Base-by-base conservation (phyloP, 2,113 vertebrate genomes). In the Maccullochella peelii region DNA sequence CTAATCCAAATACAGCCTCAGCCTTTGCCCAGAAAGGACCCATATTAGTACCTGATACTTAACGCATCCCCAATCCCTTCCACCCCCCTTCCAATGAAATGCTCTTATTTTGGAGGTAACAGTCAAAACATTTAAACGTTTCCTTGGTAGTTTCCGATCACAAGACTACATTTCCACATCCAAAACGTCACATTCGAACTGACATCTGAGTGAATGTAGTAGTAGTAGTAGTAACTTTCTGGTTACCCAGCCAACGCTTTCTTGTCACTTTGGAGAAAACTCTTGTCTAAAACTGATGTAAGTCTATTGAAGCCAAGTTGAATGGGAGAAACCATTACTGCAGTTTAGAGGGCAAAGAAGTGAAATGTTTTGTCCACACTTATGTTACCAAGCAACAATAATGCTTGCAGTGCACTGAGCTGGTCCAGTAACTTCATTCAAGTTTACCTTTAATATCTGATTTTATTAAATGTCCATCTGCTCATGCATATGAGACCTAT, bases 1-100 rank as follows among this genome's bases (percentile, higher is more conserved):
- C 83, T 76, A 81, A 87, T 88, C 85, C 80, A 92, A 92, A 92
- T 85, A 86, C 55, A 81, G 77, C 33, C 57, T 58, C 55, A 65
- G 54, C 70, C 14, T 50, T 66, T 16, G 25, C 27, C 82, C 81
- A 79, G 77, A 74, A 63, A 77, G 78, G 30, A 74, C 12, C 82
- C 68, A 79, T 82, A 90, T 88, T 86, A 80, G 84, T 83, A 72
- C 70, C 85, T 81, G 67, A 63, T 65, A 25, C 52, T 59, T 84
- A 36, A 70, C 54, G 57, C 58, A 55, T 44, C 30, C 33, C 2
- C 21, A 11, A 18, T 42, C 67, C 50, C 2, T 14, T 44, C 47
- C 65, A 42, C 61, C 40, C 44, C 12, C n/a, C 1, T 1, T 21
- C 65, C 47, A 40, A 20, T 54, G 16, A 47, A 62, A 25, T 47